Base-by-base conservation (phyloP, 2,888 invertebrate genomes). In the Heteromyza rotundicornis region DNA sequence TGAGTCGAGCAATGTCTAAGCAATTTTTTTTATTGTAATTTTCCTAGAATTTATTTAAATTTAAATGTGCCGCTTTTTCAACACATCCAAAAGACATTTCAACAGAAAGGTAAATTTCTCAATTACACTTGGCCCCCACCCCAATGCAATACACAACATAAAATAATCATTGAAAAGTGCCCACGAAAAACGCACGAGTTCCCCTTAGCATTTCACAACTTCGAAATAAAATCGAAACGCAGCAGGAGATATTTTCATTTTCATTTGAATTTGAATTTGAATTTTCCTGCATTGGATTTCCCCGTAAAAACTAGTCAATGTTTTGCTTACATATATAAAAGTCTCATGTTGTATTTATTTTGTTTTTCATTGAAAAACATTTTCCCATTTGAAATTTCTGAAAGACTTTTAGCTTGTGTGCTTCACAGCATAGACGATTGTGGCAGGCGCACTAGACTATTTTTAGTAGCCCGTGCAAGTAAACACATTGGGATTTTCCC, bases 231-330 rank as follows among this genome's bases (percentile, higher is more conserved):
- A 53, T 62, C 68, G 72, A 72, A 74, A 74, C 74, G 70, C 74
- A 75, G 74, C 74, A 73, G 74, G 74, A 75, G 74, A 74, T 70
- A 65, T 74, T 74, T 73, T 67, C 76, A 71, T 75, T 73, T 74
- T 68, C 71, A 74, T 74, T 27, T 27, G 71, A 67, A 67, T n/a
- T n/a, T 32, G 5, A 5, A 40, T 40, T 14, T 40, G 40, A n/a
- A 40, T 40, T 40, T 40, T n/a, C n/a, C 27, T 5, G 10, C 5
- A 27, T 27, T 73, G 74, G 74, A 75, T 75, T 74, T 74, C 73
- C 74, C 74, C 73, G 49, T 57, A 47, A 50, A 57, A 50, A 44
- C n/a, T 20, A n/a, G n/a, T n/a, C 10, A 40, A 40, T 40, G 40
- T 40, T 40, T 40, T 40, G 40, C 40, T 40, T 16, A 51, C 19